A percentile compares a stretch with the other conserved stretches of the same genome.
Conservation (phyloP, 2,888 invertebrate genomes). For the Gibbula magus region DNA sequence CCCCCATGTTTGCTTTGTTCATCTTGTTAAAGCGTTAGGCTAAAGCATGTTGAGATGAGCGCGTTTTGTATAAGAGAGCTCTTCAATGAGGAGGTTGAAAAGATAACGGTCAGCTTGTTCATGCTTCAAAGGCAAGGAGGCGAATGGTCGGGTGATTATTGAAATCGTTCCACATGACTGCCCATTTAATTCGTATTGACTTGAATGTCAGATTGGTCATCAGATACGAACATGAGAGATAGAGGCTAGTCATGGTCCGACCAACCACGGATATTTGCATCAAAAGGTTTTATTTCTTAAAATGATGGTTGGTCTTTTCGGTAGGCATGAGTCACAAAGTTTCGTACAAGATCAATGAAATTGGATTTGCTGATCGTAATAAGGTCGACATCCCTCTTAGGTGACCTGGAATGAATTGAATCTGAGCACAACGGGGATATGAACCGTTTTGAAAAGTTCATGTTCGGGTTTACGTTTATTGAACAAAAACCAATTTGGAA, state of each 20-base stretch:
- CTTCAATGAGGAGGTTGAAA: background rate
- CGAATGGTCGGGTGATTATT: background rate
- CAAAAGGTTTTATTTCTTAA: slow-evolving; percentile 21
- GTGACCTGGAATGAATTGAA: background rate
- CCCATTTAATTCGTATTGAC: slow-evolving; percentile 6
- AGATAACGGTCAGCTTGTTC: slow-evolving; percentile 11
- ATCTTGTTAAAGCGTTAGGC: background rate
- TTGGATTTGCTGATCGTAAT: background rate
- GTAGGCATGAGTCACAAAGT: background rate
- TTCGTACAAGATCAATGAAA: background rate
- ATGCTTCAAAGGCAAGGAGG: background rate
- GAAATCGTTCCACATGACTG: slow-evolving; percentile 17
- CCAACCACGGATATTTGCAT: slow-evolving; percentile 5
- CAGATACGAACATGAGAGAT: background rate
- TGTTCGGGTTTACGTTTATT: too few species aligned
- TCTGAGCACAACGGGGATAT: background rate
- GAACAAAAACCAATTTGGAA: too few species aligned
- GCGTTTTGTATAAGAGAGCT: background rate
- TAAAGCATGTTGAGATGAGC: background rate
- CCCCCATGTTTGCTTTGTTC: background rate
- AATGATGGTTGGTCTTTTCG: background rate
- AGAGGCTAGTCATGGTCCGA: background rate
- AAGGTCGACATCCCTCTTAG: background rate
- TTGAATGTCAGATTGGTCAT: slow-evolving; percentile 10
- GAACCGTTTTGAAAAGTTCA: too few species aligned